phyloP scores from a whole-genome alignment of 23 tunicate species.

The Styela plicata region DNA sequence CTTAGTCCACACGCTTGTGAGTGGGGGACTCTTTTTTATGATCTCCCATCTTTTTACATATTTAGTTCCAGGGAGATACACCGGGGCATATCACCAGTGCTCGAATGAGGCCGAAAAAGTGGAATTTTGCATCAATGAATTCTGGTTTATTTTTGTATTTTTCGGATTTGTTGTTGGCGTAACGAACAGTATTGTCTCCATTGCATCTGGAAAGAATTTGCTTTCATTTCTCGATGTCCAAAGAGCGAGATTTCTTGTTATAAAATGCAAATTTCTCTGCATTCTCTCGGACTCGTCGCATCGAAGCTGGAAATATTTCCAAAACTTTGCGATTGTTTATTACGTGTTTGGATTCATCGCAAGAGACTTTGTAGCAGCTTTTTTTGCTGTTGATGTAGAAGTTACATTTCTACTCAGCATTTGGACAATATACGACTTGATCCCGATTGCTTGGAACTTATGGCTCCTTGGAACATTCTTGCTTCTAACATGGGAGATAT shows the following conservation, averaged over 20 bases:
- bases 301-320: background rate
- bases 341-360: slow-evolving; percentile 58
- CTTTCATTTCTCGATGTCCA: slow-evolving; percentile 41
- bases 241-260: slow-evolving; percentile 42
- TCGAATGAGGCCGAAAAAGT: background rate
- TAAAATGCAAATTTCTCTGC: slow-evolving; percentile 52
- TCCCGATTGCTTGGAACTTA: slow-evolving; percentile 50
- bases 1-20: background rate
- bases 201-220: slow-evolving; percentile 10
- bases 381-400: background rate
- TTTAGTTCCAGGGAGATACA: background rate
- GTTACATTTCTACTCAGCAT: slow-evolving; percentile 40
- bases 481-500: slow-evolving; percentile 30
- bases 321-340: slow-evolving; percentile 40
- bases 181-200: slow-evolving; percentile 5
- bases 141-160: slow-evolving; percentile 42
- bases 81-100: background rate
- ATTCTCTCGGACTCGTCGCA: background rate
- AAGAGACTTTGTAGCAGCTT: slow-evolving; percentile 19
- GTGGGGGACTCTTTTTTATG: background rate
- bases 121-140: slow-evolving; percentile 46
- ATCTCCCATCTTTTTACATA: background rate
- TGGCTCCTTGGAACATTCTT: slow-evolving; percentile 52
- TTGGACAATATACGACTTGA: slow-evolving; percentile 18
- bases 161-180: slow-evolving; percentile 47